phyloP scores from a whole-genome alignment of 1,140 invertebrate species.

The Idris sp. region DNA sequence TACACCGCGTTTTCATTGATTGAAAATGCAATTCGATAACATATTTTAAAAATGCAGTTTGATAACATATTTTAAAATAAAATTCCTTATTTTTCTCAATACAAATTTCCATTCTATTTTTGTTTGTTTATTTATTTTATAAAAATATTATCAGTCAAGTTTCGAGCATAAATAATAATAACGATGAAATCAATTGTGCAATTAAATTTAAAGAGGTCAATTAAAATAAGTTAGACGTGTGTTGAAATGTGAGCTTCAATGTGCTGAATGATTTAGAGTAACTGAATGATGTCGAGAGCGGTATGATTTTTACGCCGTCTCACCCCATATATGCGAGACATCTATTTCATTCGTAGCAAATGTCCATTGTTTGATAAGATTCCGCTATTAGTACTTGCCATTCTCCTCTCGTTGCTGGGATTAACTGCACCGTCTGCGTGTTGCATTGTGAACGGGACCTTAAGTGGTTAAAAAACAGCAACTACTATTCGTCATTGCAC shows the following conservation, averaged over 20 bases:
- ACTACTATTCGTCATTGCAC: conserved; percentile 52
- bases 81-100: too few species aligned
- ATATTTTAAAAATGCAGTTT: too few species aligned
- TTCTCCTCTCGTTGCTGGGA: conserved; percentile 59
- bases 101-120: too few species aligned
- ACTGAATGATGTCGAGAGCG: too few species aligned
- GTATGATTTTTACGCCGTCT: conserved; percentile 24
- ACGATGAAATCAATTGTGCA: too few species aligned
- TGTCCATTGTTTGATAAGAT: conserved; percentile 54
- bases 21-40: conserved; percentile 3
- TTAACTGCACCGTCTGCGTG: conserved; percentile 58
- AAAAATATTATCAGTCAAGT: too few species aligned
- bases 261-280: too few species aligned
- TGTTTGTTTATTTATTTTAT: too few species aligned
- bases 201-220: too few species aligned
- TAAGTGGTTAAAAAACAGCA: conserved; percentile 60
- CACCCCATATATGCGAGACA: conserved; percentile 35
- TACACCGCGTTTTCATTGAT: conserved; percentile 17
- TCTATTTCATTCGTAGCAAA: conserved; percentile 57
- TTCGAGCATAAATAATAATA: too few species aligned
- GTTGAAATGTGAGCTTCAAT: too few species aligned
- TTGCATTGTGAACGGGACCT: conserved; percentile 48
- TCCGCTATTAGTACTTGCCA: conserved; percentile 60
- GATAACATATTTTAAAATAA: conserved; percentile 14
- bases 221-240: too few species aligned